A percentile compares a stretch with the other conserved stretches of the same genome.
Conservation (phyloP, 1,140 invertebrate species). For the Pemphigus obesinymphae region DNA sequence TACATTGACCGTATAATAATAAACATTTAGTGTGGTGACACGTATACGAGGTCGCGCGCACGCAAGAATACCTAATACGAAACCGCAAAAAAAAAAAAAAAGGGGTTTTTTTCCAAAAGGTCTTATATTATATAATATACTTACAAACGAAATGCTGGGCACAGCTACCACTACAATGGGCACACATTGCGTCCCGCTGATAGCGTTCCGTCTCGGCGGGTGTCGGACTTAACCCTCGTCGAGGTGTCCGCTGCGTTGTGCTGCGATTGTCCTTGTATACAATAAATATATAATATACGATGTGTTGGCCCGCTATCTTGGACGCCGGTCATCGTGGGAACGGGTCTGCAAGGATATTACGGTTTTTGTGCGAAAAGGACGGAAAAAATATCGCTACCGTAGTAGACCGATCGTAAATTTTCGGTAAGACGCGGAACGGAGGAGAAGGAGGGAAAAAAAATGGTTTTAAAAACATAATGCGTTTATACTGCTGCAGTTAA, state of each 20-base stretch:
- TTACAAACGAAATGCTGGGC: not conserved
- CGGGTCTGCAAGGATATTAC: not conserved
- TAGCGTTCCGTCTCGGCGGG: not conserved
- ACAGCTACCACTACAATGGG: not conserved
- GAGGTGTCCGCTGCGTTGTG: not conserved
- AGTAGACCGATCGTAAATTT: not conserved
- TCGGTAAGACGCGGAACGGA: not conserved
- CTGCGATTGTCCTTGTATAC: not conserved
- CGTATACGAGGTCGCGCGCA: not conserved
- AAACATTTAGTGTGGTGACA: conserved; percentile 18
- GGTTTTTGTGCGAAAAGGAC: conserved; percentile 3
- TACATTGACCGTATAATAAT: too few relatives aligned
- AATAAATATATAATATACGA: not conserved
- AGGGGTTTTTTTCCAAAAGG: conserved; percentile 26
- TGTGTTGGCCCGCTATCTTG: not conserved
- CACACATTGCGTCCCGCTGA: conserved; percentile 23
- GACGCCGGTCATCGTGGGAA: conserved; percentile 29
- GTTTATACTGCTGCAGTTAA: not conserved
- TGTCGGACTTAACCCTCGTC: conserved; percentile 16
- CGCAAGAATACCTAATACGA: not conserved
- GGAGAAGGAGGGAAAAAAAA: not conserved
- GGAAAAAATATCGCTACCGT: not conserved
- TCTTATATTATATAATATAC: not conserved
- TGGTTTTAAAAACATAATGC: not conserved
- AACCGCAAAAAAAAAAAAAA: conserved; percentile 35